phyloP scores from a whole-genome alignment of 2,797 vertebrate genomes.

The Microctenopoma stevenorrisi region DNA sequence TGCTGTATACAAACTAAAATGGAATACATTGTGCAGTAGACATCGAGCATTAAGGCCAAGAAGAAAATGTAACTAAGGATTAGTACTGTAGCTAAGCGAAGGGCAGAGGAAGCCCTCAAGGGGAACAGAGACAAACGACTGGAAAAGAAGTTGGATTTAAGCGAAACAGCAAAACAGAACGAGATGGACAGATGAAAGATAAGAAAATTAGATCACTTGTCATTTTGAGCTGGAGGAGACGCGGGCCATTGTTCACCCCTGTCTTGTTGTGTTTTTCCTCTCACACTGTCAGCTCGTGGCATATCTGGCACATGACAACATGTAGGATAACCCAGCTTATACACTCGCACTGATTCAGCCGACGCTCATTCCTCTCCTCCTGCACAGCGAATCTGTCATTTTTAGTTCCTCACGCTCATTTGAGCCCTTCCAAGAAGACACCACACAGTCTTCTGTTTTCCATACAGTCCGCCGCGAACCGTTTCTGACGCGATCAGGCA shows the following conservation, averaged over 20 bases:
- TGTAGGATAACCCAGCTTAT: slow-evolving; percentile 12
- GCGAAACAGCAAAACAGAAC: slow-evolving; percentile 18
- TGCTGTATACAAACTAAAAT: too few species aligned
- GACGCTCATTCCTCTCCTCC: slow-evolving; percentile 29
- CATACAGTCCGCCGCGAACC: slow-evolving; percentile 43
- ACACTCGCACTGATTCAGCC: neutral
- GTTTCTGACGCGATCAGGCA: slow-evolving; percentile 39
- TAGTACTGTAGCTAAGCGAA: too few species aligned
- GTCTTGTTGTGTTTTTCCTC: slow-evolving; percentile 4
- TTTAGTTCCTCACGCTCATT: slow-evolving; percentile 6
- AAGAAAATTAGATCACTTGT: slow-evolving; percentile 12
- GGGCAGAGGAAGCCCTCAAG: neutral
- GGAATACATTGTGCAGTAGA: neutral
- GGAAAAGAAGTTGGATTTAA: slow-evolving; percentile 10
- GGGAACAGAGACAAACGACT: slow-evolving; percentile 7
- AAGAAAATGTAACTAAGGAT: neutral
- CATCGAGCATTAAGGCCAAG: neutral
- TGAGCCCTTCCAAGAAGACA: slow-evolving; percentile 24
- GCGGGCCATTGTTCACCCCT: neutral
- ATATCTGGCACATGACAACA: slow-evolving; percentile 26
- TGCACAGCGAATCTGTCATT: slow-evolving; percentile 10
- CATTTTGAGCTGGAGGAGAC: neutral
- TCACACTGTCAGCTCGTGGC: neutral
- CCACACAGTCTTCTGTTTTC: slow-evolving; percentile 28
- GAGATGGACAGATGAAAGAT: slow-evolving; percentile 10